A percentile compares a stretch with the other conserved stretches of the same genome.
Conservation (phyloP, 35 echinoderm and acorn worm species). For the Eucidaris tribuloides region DNA sequence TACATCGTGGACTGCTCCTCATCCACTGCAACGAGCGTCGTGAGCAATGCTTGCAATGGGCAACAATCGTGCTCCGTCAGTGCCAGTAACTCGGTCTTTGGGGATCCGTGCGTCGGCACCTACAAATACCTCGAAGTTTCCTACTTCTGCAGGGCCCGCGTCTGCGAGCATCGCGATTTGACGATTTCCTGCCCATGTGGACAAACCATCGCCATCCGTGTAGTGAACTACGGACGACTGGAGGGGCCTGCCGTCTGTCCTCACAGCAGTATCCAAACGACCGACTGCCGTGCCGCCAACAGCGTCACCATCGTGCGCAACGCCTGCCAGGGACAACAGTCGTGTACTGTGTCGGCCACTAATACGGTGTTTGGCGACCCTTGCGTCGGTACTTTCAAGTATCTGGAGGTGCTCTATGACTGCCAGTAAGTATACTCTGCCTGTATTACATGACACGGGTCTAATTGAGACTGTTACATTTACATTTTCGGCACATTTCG, state of each 20-base stretch:
- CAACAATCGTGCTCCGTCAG: conserved; percentile 4
- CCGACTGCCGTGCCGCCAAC: not conserved
- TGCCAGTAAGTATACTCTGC: conserved; percentile 36
- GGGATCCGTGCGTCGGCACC: conserved; percentile 41
- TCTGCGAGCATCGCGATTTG: not conserved
- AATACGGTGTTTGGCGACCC: conserved; percentile 35
- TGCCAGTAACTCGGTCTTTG: conserved; percentile 34
- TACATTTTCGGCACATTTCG: no score
- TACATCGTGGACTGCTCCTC: not conserved
- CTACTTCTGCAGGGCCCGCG: conserved; percentile 1
- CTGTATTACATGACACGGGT: not conserved
- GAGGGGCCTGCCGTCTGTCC: not conserved
- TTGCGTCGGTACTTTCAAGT: conserved; percentile 44
- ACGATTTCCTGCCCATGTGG: not conserved
- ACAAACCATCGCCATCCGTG: not conserved
- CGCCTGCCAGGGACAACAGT: not conserved
- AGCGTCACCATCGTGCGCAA: not conserved
- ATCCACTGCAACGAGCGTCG: not conserved
- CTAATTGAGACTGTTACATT: no score
- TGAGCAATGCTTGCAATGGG: conserved; percentile 7
- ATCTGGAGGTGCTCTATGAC: conserved; percentile 6
- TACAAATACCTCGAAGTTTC: conserved; percentile 50
- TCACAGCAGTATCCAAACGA: not conserved
- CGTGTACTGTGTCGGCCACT: not conserved
- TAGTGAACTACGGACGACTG: not conserved